Evolutionary conservation across 2,113 vertebrate genomes (phyloP), one percentile per base, ranked within the genome.

Genomic region (Meriones unguiculatus): DNA sequence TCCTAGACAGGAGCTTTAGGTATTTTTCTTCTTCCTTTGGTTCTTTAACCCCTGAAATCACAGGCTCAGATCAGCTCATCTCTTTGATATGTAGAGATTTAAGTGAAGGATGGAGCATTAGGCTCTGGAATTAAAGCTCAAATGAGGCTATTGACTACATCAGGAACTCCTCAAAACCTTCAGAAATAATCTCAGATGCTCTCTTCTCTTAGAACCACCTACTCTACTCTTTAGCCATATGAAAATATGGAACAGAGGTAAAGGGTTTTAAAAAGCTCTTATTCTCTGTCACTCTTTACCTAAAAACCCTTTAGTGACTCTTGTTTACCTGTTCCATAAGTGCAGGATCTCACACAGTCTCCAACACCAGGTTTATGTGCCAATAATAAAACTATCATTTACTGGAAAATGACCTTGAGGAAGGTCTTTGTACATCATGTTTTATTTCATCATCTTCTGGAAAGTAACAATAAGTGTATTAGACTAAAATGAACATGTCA

Each of bases 1-100:
- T 85, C 24, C 75, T 90, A 78, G 50, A 75, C 18, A 87, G 46
- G 18, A 70, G 1, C 95, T 94, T 84, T 97, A 97, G 59, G 1
- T 84, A 30, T 64, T 84, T 17, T 85, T 65, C 81, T 50, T 6
- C 25, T 65, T 85, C 14, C 81, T 84, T 41, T 84, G 81, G 3
- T n/a, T 64, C 13, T 84, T 54, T 64, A 84, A 15, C 20, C n/a
- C 14, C n/a, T 41, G 59, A 89, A 65, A n/a, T 67, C 77, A 69
- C 20, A 85, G 62, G 62, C 28, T 94, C 57, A 70, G 85, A 88
- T 52, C 50, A 86, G 24, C 46, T 95, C 35, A 73, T 92, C 52
- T 85, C 70, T 73, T 88, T n/a, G 85, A 72, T 57, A 81, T 82
- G 38, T 73, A 5, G 35, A 88, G 54, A 67, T 59, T 91, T 86